These are phyloP conservation scores for Scopus umbretta DNA, from an alignment of 2,113 vertebrate genomes.

Conservation along the genomic window DNA sequence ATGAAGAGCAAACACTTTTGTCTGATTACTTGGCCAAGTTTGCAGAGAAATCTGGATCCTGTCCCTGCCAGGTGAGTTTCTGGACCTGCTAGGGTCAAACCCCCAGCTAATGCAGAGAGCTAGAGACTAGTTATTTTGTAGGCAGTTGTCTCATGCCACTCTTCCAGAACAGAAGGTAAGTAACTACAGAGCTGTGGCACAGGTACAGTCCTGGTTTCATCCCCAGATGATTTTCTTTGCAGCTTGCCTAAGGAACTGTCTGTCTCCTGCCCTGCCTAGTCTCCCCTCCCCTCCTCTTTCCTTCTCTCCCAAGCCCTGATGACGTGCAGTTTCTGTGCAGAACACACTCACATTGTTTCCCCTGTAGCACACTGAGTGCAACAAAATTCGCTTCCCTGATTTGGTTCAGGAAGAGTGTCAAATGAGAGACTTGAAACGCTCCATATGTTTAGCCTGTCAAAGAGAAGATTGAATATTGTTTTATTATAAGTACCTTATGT, in stretches of 20 bases:
- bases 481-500: not conserved
- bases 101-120: not conserved
- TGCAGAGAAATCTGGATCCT: not conserved
- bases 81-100: not conserved
- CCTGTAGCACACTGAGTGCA: not conserved
- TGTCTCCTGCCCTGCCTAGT: not conserved
- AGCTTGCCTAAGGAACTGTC: not conserved
- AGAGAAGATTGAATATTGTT: not conserved
- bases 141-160: not conserved
- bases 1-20: not conserved
- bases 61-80: not conserved
- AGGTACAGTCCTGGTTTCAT: accelerated
- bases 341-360: not conserved
- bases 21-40: not conserved
- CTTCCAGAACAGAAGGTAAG: not conserved
- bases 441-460: slow-evolving; percentile 25
- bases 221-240: not conserved
- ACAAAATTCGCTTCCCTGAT: not conserved
- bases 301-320: not conserved
- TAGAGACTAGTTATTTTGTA: not conserved
- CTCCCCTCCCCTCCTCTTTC: not conserved
- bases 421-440: not conserved
- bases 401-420: not conserved
- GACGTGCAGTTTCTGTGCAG: not conserved
- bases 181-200: not conserved